These are phyloP conservation scores for Gobiocypris rarus DNA, from an alignment of 2,113 vertebrate genomes.

Conservation along the genomic window DNA sequence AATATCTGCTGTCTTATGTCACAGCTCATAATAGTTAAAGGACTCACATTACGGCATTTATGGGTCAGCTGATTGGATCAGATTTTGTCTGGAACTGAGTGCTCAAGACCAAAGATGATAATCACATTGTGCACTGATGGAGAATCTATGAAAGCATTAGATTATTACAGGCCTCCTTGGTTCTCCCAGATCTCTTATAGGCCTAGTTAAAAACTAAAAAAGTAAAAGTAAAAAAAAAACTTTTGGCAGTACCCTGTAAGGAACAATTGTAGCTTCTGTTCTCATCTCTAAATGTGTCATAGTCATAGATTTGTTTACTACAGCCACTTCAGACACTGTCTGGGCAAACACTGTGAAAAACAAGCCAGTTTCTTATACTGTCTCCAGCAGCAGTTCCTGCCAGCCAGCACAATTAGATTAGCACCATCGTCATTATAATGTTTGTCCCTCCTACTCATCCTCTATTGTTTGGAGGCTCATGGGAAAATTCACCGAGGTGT, in stretches of 20 bases:
- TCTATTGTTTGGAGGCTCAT: constrained; percentile 29
- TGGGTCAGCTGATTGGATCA: background rate
- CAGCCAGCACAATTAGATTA: constrained; percentile 43
- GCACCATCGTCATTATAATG: constrained; percentile 40
- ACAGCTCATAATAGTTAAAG: background rate
- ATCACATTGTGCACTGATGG: background rate
- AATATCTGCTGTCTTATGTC: background rate
- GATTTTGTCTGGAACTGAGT: background rate
- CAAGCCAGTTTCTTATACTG: constrained; percentile 11
- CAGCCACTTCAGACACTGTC: background rate
- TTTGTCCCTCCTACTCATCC: constrained; percentile 28
- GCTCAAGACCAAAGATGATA: background rate
- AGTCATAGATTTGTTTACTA: constrained; percentile 17
- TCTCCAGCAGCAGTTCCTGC: constrained; percentile 28
- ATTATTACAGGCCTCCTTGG: background rate
- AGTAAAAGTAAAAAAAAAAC: background rate
- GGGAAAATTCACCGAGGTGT: background rate
- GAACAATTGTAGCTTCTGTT: no score
- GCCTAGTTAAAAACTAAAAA: background rate
- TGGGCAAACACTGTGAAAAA: constrained; percentile 33
- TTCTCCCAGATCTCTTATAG: background rate
- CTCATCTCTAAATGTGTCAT: constrained; percentile 2
- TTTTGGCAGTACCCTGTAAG: no score
- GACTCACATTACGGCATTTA: background rate
- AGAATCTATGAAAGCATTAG: background rate